Conservation (phyloP, 2,797 vertebrate species). For the Cyprinella venusta region DNA sequence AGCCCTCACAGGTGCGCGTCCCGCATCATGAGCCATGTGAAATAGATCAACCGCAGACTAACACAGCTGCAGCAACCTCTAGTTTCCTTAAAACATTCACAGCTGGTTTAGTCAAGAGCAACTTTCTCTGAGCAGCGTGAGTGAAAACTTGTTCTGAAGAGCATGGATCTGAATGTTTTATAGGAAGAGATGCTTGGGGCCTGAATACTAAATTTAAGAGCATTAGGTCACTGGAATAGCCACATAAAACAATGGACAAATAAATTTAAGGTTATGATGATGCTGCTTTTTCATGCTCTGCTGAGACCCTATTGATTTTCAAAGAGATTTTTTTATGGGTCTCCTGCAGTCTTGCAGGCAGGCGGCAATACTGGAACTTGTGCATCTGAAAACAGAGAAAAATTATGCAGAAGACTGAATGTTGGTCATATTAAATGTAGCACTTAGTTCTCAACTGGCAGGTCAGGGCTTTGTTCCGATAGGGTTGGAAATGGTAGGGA, state of each 20-base stretch:
- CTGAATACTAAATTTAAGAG: constrained; percentile 26
- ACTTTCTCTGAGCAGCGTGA: background rate
- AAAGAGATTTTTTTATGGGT: constrained; percentile 67
- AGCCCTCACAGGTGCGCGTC: constrained; percentile 41
- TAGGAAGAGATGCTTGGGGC: constrained; percentile 18
- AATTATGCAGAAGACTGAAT: background rate
- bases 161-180: constrained; percentile 1
- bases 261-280: constrained; percentile 68
- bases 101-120: constrained; percentile 24
- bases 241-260: constrained; percentile 64
- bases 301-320: constrained; percentile 74
- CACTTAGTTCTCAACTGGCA: background rate
- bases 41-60: constrained; percentile 29
- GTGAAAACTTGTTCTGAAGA: constrained; percentile 20
- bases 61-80: background rate
- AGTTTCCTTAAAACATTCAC: constrained; percentile 3
- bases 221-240: constrained; percentile 42
- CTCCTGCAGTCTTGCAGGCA: constrained; percentile 44
- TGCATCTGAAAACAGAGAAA: constrained; percentile 27
- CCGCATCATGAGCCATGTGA: constrained; percentile 3
- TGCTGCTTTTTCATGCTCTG: constrained; percentile 65
- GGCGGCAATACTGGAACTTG: background rate
- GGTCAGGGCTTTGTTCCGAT: background rate
- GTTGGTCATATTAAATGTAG: background rate
- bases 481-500: background rate